Evolutionary conservation across 1,140 invertebrate genomes (phyloP), one percentile per base, ranked within the genome.

Genomic region (Tetragonula clypearis): DNA sequence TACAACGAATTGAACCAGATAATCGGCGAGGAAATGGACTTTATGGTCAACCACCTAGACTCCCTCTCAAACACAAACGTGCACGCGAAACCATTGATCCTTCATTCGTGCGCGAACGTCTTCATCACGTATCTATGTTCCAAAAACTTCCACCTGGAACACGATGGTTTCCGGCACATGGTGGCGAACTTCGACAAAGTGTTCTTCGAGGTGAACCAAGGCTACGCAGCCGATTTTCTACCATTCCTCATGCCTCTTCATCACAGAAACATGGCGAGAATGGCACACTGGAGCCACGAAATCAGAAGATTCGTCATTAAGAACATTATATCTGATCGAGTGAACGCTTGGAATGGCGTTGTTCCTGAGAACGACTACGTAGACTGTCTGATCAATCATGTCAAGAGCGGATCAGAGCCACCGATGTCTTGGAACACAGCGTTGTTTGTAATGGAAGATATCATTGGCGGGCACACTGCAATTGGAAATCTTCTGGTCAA

Each of bases 171-270:
- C 93, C 91, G 93, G 17, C 95, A 96, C 79, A 96, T 98, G 83
- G 96, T 98, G 0, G 90, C 95, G 35, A 96, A 96, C 87, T 99
- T 98, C 90, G 98, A 98, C 90, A 96, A 97, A 78, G 97, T 99
- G 6, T 99, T 99, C 94, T 98, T 96, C 96, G 98, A 98, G 92
- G 97, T 99, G 72, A 98, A 98, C 92, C 97, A 98, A 92, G 98
- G 98, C 0, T 98, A 98, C 92, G 96, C 97, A 0, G 96, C 98
- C 0, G 98, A 99, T 91, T 98, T 99, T 92, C 93, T 99, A n/a
- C 98, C 98, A 0, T 97, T 97, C 96, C 90, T 98, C 2, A 95
- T 96, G 79, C 97, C 97, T 0, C 95, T 98, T 66, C 97, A 98
- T 92, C 94, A 94, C 17, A 93, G 95, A 1, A 97, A 98, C 90